Conservation (phyloP, 2,888 invertebrate species). For the Candidula unifasciata region DNA sequence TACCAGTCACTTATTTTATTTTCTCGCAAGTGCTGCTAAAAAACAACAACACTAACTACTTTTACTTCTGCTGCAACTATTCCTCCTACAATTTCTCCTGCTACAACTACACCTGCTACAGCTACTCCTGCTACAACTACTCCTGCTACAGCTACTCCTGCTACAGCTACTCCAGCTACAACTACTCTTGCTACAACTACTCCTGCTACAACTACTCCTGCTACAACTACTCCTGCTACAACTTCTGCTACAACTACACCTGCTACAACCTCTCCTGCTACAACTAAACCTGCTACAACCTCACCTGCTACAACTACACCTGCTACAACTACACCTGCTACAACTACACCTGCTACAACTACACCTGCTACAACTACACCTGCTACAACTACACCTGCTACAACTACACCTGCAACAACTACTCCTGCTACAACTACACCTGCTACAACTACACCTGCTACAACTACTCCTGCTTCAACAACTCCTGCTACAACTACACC, state of each 20-base stretch:
- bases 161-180: constrained; percentile 29
- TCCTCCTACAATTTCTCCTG: no score
- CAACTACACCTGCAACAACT: not conserved
- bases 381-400: not conserved
- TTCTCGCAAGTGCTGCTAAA: no score
- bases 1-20: no score
- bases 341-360: no score
- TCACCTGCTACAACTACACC: no score
- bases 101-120: constrained; percentile 45
- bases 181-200: constrained; percentile 19
- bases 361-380: no score
- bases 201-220: not conserved
- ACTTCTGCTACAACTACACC: no score
- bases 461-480: not conserved
- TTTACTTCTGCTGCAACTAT: no score
- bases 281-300: not conserved
- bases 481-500: not conserved
- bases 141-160: constrained; percentile 26
- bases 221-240: not conserved
- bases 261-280: not conserved
- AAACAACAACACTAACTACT: no score
- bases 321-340: no score
- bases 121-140: constrained; percentile 50
- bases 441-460: constrained; percentile 21
- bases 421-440: constrained; percentile 13